Base-by-base conservation (phyloP, 2,888 invertebrate species). In the Syrista parreyssii region DNA sequence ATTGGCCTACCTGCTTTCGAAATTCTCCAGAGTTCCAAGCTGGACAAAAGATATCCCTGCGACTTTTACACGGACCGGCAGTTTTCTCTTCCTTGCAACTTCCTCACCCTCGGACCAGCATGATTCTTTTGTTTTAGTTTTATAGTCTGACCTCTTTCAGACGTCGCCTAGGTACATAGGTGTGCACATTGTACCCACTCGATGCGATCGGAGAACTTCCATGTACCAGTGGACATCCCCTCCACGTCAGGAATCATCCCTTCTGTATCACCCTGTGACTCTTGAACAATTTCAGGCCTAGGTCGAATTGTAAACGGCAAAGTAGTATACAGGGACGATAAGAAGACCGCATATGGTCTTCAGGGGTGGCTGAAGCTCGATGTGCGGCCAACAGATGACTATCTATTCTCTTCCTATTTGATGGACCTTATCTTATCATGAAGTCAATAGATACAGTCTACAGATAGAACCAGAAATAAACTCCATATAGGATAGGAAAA, bases 71-170 rank as follows among this genome's bases (percentile, higher is more conserved):
- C 80, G 78, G 79, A 73, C 79, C 81, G 79, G 81, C 81, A 85
- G 84, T 84, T 84, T 82, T 75, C 79, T 75, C 80, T 83, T 83
- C 82, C 34, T 74, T 15, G 73, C 68, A 40, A 74, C 73, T 40
- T 74, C 68, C 74, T 32, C 74, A 30, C n/a, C 81, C 88, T 88
- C 87, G 86, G 86, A 87, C 91, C 91, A 90, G 91, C 91, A 91
- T 90, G 88, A 88, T 90, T 88, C 89, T 91, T 91, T 87, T 90
- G 88, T 89, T 89, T 89, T 86, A 90, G 87, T 91, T 90, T 86
- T 80, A 79, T 12, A 71, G 79, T 83, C 83, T 80, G 81, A 82
- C 82, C 84, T 82, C 79, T 72, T 81, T 55, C 55, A 23, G 9
- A 55, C 55, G 23, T 55, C 55, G 55, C 55, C 55, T 55, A 55